A percentile compares a stretch with the other conserved stretches of the same genome.
phyloP scores from a whole-genome alignment of 2,797 vertebrate genomes.

The Notoglanidium macrostoma region DNA sequence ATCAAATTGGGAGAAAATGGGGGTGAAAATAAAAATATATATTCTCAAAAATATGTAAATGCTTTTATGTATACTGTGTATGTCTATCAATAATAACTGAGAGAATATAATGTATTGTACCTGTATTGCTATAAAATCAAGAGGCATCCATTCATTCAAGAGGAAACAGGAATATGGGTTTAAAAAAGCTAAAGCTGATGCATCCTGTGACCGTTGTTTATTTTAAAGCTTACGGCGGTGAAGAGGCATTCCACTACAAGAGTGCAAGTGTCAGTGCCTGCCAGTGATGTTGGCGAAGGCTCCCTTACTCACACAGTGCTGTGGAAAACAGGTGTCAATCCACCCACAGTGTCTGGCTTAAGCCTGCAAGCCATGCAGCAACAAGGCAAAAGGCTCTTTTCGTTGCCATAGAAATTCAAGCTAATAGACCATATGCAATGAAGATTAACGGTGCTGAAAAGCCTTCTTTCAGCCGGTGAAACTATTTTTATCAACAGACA shows the following conservation, averaged over 20 bases:
- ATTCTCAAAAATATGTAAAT: background rate
- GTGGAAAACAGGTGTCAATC: slow-evolving; percentile 45
- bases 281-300: slow-evolving; percentile 31
- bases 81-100: background rate
- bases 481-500: slow-evolving; percentile 45
- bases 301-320: slow-evolving; percentile 13
- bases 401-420: slow-evolving; percentile 57
- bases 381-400: slow-evolving; percentile 35
- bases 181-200: background rate
- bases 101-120: background rate
- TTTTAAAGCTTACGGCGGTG: slow-evolving; percentile 19
- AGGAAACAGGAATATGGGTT: background rate
- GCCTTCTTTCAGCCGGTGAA: slow-evolving; percentile 50
- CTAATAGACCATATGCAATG: slow-evolving; percentile 40
- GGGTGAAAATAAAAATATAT: background rate
- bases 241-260: slow-evolving; percentile 23
- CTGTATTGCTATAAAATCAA: background rate
- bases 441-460: slow-evolving; percentile 40
- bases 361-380: slow-evolving; percentile 31
- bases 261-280: slow-evolving; percentile 35
- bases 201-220: slow-evolving; percentile 30
- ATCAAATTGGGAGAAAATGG: background rate
- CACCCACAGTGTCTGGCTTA: slow-evolving; percentile 37
- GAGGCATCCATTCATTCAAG: background rate
- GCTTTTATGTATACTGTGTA: background rate